These are phyloP conservation scores for Trissolcus japonicus DNA, from an alignment of 2,888 invertebrate genomes.

Conservation along the genomic window DNA sequence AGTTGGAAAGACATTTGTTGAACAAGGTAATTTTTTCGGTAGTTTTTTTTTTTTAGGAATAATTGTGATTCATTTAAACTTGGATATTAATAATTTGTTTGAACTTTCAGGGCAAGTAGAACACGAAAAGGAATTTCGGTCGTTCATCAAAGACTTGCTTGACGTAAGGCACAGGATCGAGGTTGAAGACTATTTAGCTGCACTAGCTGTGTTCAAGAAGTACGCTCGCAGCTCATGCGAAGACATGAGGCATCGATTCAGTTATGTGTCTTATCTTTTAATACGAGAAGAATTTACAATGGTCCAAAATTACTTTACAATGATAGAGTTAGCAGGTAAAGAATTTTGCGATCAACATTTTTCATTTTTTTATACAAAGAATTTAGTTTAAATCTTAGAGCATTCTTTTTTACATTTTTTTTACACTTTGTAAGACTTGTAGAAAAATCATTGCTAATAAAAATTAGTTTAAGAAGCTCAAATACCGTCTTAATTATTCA, in stretches of 20 bases:
- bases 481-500: no score
- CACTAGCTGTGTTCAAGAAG: conserved; percentile 28
- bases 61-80: not conserved
- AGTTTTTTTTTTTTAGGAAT: not conserved
- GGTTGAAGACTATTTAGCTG: not conserved
- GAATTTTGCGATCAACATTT: conserved; percentile 46
- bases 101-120: conserved; percentile 13
- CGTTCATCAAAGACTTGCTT: conserved; percentile 22
- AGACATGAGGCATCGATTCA: conserved; percentile 22
- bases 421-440: no score
- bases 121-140: conserved; percentile 34
- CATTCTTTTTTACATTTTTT: not conserved
- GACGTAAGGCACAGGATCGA: conserved; percentile 14
- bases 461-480: no score
- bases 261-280: conserved; percentile 32
- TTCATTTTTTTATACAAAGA: not conserved
- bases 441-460: no score
- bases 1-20: conserved; percentile 1
- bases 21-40: conserved; percentile 10
- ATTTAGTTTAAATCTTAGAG: not conserved
- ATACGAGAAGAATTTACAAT: conserved; percentile 26
- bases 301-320: conserved; percentile 36
- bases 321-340: conserved; percentile 50
- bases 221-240: not conserved
- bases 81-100: not conserved